Percentiles rank a stretch among this genome's conserved stretches.
These are phyloP conservation scores for Drosophila tristis DNA, from an alignment of 1,140 invertebrate genomes.

Conservation along the genomic window DNA sequence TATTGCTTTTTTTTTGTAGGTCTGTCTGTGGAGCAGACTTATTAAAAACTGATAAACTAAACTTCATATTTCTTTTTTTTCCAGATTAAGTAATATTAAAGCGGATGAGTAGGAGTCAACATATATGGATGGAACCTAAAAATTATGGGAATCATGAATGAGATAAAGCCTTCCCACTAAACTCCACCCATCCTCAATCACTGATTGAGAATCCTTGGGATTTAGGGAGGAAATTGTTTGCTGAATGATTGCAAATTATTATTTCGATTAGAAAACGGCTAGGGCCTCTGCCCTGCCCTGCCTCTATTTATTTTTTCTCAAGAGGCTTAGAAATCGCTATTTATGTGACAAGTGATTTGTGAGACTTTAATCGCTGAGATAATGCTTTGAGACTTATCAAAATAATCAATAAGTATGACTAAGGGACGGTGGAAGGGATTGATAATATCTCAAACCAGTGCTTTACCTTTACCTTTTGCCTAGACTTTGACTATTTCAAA, in stretches of 20 bases:
- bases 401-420: background rate
- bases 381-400: background rate
- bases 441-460: too few relatives aligned
- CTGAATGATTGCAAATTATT: slow-evolving; percentile 71
- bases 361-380: background rate
- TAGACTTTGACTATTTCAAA: background rate
- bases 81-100: slow-evolving; percentile 47
- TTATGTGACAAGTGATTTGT: slow-evolving; percentile 15
- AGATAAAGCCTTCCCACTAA: slow-evolving; percentile 4
- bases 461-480: too few relatives aligned
- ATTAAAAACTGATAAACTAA: slow-evolving; percentile 77
- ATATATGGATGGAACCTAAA: slow-evolving; percentile 26
- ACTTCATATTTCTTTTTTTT: background rate
- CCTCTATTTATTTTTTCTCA: background rate
- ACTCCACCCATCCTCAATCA: background rate
- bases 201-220: slow-evolving; percentile 35
- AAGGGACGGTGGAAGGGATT: background rate
- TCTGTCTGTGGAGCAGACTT: slow-evolving; percentile 64
- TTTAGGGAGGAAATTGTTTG: slow-evolving; percentile 60
- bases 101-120: background rate
- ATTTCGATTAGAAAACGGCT: slow-evolving; percentile 30
- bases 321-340: slow-evolving; percentile 12
- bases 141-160: slow-evolving; percentile 40
- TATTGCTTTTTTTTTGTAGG: slow-evolving; percentile 36
- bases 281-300: too few relatives aligned